Evolutionary conservation across 2,797 vertebrate genomes (phyloP).

Genomic region (Enteromius mattozi): DNA sequence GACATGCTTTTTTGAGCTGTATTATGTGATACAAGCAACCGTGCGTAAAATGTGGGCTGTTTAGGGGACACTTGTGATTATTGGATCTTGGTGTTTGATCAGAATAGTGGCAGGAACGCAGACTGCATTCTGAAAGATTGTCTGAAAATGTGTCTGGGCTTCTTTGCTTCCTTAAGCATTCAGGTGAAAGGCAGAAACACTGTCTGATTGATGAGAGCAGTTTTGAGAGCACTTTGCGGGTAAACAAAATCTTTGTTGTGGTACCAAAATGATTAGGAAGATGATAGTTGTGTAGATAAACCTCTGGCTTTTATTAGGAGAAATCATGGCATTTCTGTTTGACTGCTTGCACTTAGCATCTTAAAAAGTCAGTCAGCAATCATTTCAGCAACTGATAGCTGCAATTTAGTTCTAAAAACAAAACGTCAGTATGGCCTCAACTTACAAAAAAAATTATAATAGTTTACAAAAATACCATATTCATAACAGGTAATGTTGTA

Average conservation of each 20-base stretch:
- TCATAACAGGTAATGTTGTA: background rate
- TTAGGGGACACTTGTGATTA: constrained; percentile 8
- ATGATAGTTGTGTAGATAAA: background rate
- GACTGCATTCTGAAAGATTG: background rate
- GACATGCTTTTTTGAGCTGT: background rate
- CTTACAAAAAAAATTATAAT: background rate
- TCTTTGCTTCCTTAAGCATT: constrained; percentile 8
- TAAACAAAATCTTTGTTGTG: constrained; percentile 5
- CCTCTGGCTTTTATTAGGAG: background rate
- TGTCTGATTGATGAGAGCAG: background rate
- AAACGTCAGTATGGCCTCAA: background rate
- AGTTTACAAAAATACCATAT: background rate
- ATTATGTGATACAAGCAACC: constrained; percentile 5
- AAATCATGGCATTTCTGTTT: background rate
- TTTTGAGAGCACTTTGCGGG: constrained; percentile 8
- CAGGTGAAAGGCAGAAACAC: background rate
- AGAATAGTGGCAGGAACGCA: background rate
- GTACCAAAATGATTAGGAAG: constrained; percentile 2
- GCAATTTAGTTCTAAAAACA: background rate
- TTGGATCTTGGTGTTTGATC: constrained; percentile 9
- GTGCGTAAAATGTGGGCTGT: constrained; percentile 7
- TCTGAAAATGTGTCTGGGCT: background rate
- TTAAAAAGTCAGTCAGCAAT: background rate
- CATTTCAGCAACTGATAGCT: background rate
- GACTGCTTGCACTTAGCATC: background rate